Percentiles rank a stretch among this genome's conserved stretches.
phyloP scores from a whole-genome alignment of 1,140 invertebrate species.

The Gyrodactylus salaris region DNA sequence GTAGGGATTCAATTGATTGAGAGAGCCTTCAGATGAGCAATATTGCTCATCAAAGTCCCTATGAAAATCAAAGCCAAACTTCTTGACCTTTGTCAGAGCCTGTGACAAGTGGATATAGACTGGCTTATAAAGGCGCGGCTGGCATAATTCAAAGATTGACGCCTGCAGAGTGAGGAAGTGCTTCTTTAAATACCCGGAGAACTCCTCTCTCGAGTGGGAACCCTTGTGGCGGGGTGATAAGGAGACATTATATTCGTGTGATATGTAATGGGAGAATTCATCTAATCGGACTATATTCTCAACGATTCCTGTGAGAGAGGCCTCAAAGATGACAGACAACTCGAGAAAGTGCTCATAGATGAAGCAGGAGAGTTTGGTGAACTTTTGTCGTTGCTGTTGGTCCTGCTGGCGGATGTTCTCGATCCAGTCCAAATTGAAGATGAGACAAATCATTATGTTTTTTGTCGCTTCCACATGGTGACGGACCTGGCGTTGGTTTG shows the following conservation, averaged over 20 bases:
- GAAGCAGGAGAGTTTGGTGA: background rate
- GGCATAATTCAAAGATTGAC: background rate
- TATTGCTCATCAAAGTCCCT: background rate
- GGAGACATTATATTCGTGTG: background rate
- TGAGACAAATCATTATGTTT: background rate
- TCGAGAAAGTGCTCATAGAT: background rate
- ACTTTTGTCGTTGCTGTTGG: background rate
- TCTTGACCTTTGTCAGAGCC: background rate
- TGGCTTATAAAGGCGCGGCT: background rate
- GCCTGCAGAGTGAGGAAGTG: background rate
- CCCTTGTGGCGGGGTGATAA: no score
- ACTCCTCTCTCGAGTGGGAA: background rate
- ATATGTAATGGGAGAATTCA: background rate
- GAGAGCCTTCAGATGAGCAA: background rate
- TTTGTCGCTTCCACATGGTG: background rate
- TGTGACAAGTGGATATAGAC: background rate
- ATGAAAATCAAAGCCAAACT: background rate
- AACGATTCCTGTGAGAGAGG: background rate
- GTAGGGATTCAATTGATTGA: background rate
- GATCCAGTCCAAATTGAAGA: background rate
- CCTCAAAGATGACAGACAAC: background rate
- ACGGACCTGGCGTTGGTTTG: background rate
- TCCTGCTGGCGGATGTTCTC: background rate
- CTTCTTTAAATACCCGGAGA: background rate
- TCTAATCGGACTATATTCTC: background rate